Base-by-base conservation (phyloP, 2,113 vertebrate species). In the Aegithalos caudatus region DNA sequence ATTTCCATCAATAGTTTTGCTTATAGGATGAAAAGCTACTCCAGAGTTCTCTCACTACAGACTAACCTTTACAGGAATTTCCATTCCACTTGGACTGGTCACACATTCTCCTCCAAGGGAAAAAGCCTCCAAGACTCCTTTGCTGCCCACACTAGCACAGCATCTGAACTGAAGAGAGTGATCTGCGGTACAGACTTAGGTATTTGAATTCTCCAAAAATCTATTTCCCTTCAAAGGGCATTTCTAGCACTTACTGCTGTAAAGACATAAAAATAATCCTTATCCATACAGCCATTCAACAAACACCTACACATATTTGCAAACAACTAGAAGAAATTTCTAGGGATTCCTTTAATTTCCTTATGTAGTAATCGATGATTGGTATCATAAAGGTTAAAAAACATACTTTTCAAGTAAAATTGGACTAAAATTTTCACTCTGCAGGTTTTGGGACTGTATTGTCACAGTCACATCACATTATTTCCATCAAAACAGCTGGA, bases 401-500 rank as follows among this genome's bases (percentile, higher is more conserved):
- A 7, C 42, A 35, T 47, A 31, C 23, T 64, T 78, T 74, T 90
- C 48, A 70, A 80, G 29, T 87, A 42, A 74, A 86, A 92, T 45
- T 54, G 14, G 61, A 70, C 40, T 47, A 66, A 62, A 91, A 29
- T 92, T 94, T 93, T 94, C 61, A 67, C 27, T 58, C 42, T 80
- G 45, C 28, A 74, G 57, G 81, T 67, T 92, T 74, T 69, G 67
- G 69, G 86, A 81, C 61, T 62, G 27, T 53, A 47, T 54, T 95
- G 81, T 94, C 94, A 83, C 72, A 92, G 79, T 86, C 93, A 88
- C 51, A 79, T 94, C 76, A 72, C 17, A n/a, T 91, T 88, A 87
- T 69, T 97, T 92, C 76, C 84, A 88, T 57, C 37, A 92, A 86
- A 96, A 94, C 61, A 94, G 92, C 91, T 90, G 92, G 92, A 91